Evolutionary conservation across 2,797 vertebrate genomes (phyloP).

Genomic region (Mormyrus hasselquistii): DNA sequence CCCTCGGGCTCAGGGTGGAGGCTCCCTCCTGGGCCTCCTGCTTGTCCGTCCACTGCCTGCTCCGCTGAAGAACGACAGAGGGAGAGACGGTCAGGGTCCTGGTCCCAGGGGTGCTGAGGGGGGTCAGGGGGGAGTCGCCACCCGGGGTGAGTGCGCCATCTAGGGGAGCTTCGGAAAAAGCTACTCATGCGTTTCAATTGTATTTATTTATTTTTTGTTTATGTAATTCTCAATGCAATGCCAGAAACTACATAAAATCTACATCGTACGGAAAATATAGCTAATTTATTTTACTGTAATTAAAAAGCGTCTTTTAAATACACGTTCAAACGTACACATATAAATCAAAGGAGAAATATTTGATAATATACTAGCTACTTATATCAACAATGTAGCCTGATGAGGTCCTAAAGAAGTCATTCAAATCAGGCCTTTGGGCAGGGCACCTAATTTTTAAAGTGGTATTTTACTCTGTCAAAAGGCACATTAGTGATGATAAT

Average conservation of each 20-base stretch:
- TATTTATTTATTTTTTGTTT: background rate
- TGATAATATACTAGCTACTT: background rate
- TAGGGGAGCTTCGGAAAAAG: background rate
- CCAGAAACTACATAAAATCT: background rate
- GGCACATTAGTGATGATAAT: background rate
- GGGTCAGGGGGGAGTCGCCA: slow-evolving; percentile 32
- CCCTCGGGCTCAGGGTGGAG: slow-evolving; percentile 60
- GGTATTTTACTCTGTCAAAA: background rate
- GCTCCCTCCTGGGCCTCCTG: slow-evolving; percentile 46
- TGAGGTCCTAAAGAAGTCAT: background rate
- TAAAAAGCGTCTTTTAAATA: background rate
- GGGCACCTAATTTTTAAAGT: background rate
- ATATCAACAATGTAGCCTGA: background rate
- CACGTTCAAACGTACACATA: background rate
- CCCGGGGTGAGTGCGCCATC: background rate
- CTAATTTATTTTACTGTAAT: background rate
- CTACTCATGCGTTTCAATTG: background rate
- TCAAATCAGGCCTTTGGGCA: background rate
- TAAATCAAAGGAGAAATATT: background rate
- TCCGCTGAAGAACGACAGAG: slow-evolving; percentile 60
- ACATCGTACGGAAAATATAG: background rate
- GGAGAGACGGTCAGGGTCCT: slow-evolving; percentile 60
- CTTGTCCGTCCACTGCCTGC: slow-evolving; percentile 64
- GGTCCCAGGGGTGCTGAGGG: slow-evolving; percentile 34
- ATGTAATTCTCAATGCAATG: background rate